These are phyloP conservation scores for Thalassophryne amazonica DNA, from an alignment of 2,797 vertebrate species.

Conservation along the genomic window DNA sequence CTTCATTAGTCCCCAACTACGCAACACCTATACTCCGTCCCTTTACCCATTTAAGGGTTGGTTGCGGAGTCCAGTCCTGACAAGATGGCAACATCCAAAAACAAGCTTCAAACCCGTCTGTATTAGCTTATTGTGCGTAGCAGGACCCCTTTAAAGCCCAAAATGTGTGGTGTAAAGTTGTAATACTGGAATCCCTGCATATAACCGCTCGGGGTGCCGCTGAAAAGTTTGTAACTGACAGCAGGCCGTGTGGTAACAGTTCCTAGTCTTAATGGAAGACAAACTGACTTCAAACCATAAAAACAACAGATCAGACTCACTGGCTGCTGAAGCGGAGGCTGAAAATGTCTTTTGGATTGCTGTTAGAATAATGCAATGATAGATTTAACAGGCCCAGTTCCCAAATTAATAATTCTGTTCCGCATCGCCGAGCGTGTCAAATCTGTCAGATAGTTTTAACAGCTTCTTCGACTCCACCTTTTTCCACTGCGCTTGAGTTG, in stretches of 20 bases:
- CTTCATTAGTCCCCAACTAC: too few relatives aligned
- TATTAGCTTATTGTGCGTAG: too few relatives aligned
- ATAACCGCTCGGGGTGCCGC: constrained; percentile 59
- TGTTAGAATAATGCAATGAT: constrained; percentile 77
- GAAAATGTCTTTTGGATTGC: constrained; percentile 60
- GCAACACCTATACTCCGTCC: too few relatives aligned
- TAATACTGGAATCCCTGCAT: too few relatives aligned
- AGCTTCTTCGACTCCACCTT: constrained; percentile 52
- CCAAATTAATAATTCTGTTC: constrained; percentile 75
- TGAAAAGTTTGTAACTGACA: constrained; percentile 28
- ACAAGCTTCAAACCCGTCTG: too few relatives aligned
- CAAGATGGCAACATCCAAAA: too few relatives aligned
- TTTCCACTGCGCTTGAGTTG: constrained; percentile 57
- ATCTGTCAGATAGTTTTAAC: constrained; percentile 71
- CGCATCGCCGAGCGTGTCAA: constrained; percentile 64
- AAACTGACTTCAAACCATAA: constrained; percentile 52
- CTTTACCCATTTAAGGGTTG: too few relatives aligned
- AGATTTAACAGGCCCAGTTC: constrained; percentile 74
- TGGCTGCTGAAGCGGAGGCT: constrained; percentile 52
- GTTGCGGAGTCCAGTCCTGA: too few relatives aligned
- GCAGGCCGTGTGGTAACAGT: constrained; percentile 3
- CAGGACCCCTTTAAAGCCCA: too few relatives aligned
- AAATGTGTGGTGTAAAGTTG: too few relatives aligned
- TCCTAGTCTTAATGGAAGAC: constrained; percentile 48
- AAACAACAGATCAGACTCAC: constrained; percentile 57